phyloP scores from a whole-genome alignment of 1,140 invertebrate species.

The Homarus americanus region DNA sequence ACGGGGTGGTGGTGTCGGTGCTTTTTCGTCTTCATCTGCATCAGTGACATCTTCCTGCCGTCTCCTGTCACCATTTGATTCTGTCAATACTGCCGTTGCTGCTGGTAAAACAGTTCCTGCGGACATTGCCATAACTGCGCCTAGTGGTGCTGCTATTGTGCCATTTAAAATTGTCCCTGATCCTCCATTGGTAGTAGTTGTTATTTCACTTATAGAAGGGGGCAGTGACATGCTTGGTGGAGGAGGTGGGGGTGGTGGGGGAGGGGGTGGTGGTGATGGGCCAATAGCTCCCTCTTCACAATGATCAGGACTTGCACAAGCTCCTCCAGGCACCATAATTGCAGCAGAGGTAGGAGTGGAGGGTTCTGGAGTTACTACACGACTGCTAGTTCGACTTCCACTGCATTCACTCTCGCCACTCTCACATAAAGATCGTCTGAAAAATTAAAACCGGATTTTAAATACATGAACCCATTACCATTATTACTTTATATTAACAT shows the following conservation, averaged over 20 bases:
- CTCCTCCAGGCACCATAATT: neutral
- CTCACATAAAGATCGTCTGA: conserved; percentile 55
- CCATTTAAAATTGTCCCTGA: neutral
- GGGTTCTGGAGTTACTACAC: conserved; percentile 59
- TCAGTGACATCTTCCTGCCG: conserved; percentile 33
- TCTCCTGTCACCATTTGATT: conserved; percentile 28
- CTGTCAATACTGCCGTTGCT: neutral
- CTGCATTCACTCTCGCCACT: conserved; percentile 64
- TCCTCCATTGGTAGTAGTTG: neutral
- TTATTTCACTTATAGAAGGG: neutral
- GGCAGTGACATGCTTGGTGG: conserved; percentile 25
- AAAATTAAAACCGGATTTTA: no score
- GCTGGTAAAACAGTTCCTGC: neutral
- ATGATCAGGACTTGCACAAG: conserved; percentile 43
- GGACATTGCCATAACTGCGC: neutral
- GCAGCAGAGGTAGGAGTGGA: conserved; percentile 46
- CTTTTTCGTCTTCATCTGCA: conserved; percentile 47
- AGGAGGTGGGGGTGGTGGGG: conserved; percentile 35
- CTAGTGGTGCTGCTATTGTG: neutral
- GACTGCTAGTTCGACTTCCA: conserved; percentile 52
- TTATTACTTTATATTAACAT: no score
- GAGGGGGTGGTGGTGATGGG: conserved; percentile 9
- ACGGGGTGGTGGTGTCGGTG: conserved; percentile 63
- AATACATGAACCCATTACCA: no score
- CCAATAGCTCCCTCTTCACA: conserved; percentile 16